Base-by-base conservation (phyloP, 1,140 invertebrate species). In the Drosophila quadrilineata region DNA sequence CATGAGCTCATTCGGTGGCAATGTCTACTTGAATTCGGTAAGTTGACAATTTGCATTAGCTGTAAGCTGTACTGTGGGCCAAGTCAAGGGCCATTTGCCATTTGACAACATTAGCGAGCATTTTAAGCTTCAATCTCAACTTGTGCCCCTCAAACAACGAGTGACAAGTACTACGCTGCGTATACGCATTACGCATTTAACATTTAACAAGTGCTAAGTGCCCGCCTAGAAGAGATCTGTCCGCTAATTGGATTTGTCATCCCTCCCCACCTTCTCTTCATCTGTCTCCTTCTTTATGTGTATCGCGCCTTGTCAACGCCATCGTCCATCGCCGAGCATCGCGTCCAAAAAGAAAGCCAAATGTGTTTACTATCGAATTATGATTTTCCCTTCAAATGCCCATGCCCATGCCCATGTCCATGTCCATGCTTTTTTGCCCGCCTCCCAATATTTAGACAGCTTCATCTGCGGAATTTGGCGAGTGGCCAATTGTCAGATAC, bases 1-100 rank as follows among this genome's bases (percentile, higher is more conserved):
- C 70, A 91, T 94, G 62, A 93, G 92, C 29, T 93, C 94, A 58
- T 93, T 94, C 49, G 93, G 93, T 46, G 94, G 93, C 53, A 92
- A 94, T 88, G 89, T 94, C 28, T 94, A 95, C 71, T 79, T 93
- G 8, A 94, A 94, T 70, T 93, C 92, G 63, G 93, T 94, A 74
- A 91, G 91, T 90, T 21, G 17, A 38, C 28, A 41, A 21, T 62
- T 45, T 46, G 19, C 50, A 57, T 64, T 17, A 69, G 46, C 46
- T 49, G 8, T 10, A 6, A 22, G 45, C 12, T 26, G 10, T 57
- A 38, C 53, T 46, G 40, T 36, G n/a, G 2, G 24, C 10, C 36
- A 41, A 33, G 48, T 66, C 48, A 14, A 31, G 41, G 10, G 29
- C 12, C 48, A 57, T 19, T 19, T 26, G 31, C 21, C 10, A 22